These are phyloP conservation scores for Halichoerus grypus DNA, from an alignment of 2,113 vertebrate genomes.

Conservation along the genomic window DNA sequence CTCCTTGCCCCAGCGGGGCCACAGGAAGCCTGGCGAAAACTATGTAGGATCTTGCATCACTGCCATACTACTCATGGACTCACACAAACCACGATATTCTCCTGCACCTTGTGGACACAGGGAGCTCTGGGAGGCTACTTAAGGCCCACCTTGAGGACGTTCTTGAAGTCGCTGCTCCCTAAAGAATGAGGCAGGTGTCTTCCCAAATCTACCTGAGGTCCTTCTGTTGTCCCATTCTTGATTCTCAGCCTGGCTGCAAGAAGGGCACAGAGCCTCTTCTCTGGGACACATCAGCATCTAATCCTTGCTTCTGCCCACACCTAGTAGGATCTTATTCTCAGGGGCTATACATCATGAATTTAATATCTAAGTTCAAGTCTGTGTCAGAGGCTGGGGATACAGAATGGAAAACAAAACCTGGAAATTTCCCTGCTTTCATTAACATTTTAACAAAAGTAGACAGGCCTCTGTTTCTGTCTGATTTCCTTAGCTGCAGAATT, in stretches of 20 bases:
- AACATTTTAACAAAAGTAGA: background rate
- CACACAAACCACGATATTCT: background rate
- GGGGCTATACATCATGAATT: background rate
- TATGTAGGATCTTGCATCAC: background rate
- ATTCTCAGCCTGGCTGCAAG: background rate
- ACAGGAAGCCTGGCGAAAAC: background rate
- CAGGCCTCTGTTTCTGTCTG: background rate
- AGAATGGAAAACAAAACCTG: background rate
- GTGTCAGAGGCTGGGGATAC: background rate
- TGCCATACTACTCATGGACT: accelerated
- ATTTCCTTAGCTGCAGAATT: background rate
- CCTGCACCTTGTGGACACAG: background rate
- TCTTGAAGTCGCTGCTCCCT: background rate
- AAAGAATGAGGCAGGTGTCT: background rate
- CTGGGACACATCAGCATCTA: background rate
- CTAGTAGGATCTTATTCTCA: background rate
- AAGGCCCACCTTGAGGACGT: background rate
- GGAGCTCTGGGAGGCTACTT: too few species aligned
- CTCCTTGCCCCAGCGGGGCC: background rate
- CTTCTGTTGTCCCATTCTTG: background rate
- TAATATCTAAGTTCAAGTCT: background rate
- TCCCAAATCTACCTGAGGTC: background rate
- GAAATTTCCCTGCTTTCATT: background rate
- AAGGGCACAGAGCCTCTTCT: background rate
- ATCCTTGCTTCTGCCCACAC: background rate